A percentile compares a stretch with the other conserved stretches of the same genome.
Conservation (phyloP, 1,140 invertebrate genomes). For the Orius insidiosus region DNA sequence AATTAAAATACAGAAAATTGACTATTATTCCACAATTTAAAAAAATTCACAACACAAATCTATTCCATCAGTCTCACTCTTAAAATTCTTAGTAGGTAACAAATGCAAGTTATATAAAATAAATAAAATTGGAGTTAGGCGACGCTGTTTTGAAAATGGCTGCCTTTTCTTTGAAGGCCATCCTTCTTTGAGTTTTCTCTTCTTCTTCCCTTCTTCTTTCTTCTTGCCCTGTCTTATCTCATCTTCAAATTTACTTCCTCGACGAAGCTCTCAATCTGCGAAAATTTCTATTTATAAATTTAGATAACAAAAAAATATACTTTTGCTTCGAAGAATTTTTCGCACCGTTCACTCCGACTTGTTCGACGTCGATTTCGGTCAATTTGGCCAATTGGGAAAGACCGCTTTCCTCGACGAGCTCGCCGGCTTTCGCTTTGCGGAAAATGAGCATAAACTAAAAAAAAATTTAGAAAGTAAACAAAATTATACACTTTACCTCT, state of each 20-base stretch:
- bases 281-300: too few relatives aligned
- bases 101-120: too few relatives aligned
- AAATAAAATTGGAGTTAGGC: too few relatives aligned
- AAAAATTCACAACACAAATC: too few relatives aligned
- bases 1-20: too few relatives aligned
- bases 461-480: constrained; percentile 12
- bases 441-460: constrained; percentile 68
- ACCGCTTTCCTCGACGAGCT: constrained; percentile 62
- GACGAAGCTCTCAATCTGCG: constrained; percentile 61
- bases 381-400: constrained; percentile 63
- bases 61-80: too few relatives aligned
- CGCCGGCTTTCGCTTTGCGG: constrained; percentile 68
- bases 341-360: constrained; percentile 74
- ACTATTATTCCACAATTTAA: too few relatives aligned
- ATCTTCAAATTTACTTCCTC: constrained; percentile 67
- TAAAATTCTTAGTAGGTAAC: too few relatives aligned
- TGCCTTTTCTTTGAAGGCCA: constrained; percentile 66
- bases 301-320: constrained; percentile 25
- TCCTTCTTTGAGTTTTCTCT: too few relatives aligned
- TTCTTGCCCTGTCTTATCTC: constrained; percentile 73
- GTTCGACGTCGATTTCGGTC: constrained; percentile 73
- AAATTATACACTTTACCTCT: constrained; percentile 57
- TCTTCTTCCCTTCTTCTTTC: constrained; percentile 60
- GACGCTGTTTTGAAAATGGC: constrained; percentile 40
- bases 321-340: constrained; percentile 87